These are phyloP conservation scores for Cacatua alba DNA, from an alignment of 2,113 vertebrate species.

Conservation along the genomic window DNA sequence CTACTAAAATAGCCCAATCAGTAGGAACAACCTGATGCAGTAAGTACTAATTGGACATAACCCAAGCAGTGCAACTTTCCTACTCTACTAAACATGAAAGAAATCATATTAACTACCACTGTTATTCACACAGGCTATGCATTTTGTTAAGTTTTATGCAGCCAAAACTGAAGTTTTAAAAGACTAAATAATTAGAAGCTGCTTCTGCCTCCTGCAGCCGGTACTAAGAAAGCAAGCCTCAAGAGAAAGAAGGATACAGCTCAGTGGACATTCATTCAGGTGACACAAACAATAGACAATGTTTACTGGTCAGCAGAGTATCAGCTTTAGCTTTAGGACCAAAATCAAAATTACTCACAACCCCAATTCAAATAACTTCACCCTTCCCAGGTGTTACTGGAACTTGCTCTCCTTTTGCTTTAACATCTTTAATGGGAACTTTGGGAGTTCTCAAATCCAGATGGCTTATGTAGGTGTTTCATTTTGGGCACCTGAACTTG, in stretches of 20 bases:
- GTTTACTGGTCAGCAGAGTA: slow-evolving; percentile 23
- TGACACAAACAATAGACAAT: slow-evolving; percentile 20
- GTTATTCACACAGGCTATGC: background rate
- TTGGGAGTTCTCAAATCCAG: background rate
- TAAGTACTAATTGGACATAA: background rate
- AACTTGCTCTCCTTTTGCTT: background rate
- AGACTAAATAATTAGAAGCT: background rate
- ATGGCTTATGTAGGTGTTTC: background rate
- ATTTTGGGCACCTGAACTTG: background rate
- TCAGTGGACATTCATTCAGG: background rate
- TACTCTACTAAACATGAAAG: background rate
- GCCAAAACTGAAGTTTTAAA: background rate
- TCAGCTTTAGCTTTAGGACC: background rate
- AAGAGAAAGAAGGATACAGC: background rate
- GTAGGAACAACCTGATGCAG: background rate
- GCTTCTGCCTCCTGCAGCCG: background rate
- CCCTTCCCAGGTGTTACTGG: background rate
- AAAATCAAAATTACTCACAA: slow-evolving; percentile 24
- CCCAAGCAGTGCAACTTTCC: background rate
- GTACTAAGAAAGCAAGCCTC: background rate
- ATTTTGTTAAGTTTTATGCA: background rate
- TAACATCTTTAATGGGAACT: background rate
- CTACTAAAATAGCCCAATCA: slow-evolving; percentile 21
- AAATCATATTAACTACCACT: background rate
- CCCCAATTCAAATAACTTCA: background rate